Base-by-base conservation (phyloP, 2,888 invertebrate genomes). In the Mechanitis mazaeus region DNA sequence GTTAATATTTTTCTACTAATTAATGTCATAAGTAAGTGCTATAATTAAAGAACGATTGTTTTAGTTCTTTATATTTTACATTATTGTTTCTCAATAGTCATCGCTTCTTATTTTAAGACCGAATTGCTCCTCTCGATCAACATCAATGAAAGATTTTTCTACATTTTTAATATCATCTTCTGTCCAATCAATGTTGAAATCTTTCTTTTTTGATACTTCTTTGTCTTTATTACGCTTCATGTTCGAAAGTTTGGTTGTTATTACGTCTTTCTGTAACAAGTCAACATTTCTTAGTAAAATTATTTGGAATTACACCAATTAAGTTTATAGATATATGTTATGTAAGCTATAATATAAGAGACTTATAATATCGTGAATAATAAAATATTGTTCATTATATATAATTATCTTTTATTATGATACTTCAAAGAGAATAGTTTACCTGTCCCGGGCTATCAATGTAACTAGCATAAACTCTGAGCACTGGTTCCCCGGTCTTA, bases 391-490 rank as follows among this genome's bases (percentile, higher is more conserved):
- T 20, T 20, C 20, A 20, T 20, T 20, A 20, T 20, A 20, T 20
- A 20, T 20, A 20, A 20, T 20, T 20, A 20, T 20, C 20, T 20
- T 20, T 20, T 20, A 20, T 20, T 20, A 20, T 20, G 20, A 20
- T 20, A 20, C 20, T 20, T 20, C 20, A 20, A 20, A 20, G 20
- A 20, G 20, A 20, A 20, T 42, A n/a, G 28, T 50, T 31, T 75
- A 89, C 89, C 81, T 85, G 86, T 45, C 75, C 60, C 6, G 83
- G 80, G 65, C 69, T 82, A 61, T 87, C 84, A 46, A 83, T 72
- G 62, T 89, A 90, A 69, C 87, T 90, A 1, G 90, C 92, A 68
- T 91, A 92, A 74, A 93, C 92, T 69, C 91, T 87, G 69, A 92
- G 78, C 33, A 91, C 85, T 4, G 91, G 89, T 66, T 89, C 87